Evolutionary conservation across 1,140 invertebrate genomes (phyloP).

Genomic region (Bactericera cockerelli): DNA sequence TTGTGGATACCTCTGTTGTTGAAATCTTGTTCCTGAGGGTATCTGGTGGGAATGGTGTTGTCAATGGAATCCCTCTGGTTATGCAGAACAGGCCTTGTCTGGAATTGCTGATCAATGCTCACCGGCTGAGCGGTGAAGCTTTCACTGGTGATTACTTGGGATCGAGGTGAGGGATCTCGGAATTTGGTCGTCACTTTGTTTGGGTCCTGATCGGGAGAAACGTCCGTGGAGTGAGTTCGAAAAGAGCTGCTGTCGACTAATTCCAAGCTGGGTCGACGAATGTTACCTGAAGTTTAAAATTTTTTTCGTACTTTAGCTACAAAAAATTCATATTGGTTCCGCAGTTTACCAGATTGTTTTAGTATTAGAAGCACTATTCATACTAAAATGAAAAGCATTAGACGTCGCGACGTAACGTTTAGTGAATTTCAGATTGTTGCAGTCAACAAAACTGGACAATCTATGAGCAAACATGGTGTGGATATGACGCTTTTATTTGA

Average conservation of each 20-base stretch:
- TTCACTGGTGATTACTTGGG: background rate
- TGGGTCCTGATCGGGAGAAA: slow-evolving; percentile 14
- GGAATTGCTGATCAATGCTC: background rate
- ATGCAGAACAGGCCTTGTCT: background rate
- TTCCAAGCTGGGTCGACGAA: slow-evolving; percentile 51
- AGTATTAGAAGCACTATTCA: too few species aligned
- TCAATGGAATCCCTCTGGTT: background rate
- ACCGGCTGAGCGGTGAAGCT: background rate
- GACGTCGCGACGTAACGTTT: too few species aligned
- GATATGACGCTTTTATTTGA: too few species aligned
- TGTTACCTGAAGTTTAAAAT: slow-evolving; percentile 29
- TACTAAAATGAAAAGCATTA: too few species aligned
- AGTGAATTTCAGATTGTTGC: too few species aligned
- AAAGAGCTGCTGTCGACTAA: slow-evolving; percentile 62
- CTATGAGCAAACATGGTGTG: too few species aligned
- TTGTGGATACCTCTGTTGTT: too few species aligned
- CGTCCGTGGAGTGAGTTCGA: slow-evolving; percentile 41
- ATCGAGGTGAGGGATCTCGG: background rate
- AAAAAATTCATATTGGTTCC: too few species aligned
- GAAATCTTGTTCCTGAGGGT: background rate
- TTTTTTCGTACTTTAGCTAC: slow-evolving; percentile 11
- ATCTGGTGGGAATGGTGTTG: background rate
- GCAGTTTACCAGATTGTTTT: slow-evolving; percentile 9
- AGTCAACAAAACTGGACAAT: too few species aligned
- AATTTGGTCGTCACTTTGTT: background rate